These are phyloP conservation scores for Sus cebifrons DNA, from an alignment of 2,797 vertebrate species.

Conservation along the genomic window DNA sequence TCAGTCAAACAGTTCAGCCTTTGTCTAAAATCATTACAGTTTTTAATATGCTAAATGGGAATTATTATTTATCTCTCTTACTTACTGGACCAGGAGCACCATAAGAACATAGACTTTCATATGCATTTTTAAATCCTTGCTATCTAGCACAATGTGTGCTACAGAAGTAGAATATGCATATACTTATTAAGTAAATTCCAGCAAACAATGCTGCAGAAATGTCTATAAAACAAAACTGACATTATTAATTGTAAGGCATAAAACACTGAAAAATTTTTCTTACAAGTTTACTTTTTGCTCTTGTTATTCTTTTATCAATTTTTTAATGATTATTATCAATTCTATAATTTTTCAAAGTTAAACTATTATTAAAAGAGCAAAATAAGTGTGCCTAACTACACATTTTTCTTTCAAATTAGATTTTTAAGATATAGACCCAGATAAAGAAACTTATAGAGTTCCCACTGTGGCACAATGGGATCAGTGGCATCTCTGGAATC, in stretches of 20 bases:
- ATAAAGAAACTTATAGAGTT: neutral
- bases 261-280: neutral
- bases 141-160: neutral
- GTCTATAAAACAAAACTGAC: neutral
- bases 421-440: neutral
- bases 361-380: neutral
- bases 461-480: too few species aligned
- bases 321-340: neutral
- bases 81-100: neutral
- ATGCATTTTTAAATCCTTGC: neutral
- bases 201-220: neutral
- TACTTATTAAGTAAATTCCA: slow-evolving; percentile 1
- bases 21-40: neutral
- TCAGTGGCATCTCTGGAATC: too few species aligned
- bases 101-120: neutral
- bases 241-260: neutral
- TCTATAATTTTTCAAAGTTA: neutral
- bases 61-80: neutral
- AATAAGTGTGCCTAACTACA: neutral
- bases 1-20: neutral
- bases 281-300: neutral
- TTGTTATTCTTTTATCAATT: neutral
- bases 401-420: neutral
- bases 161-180: neutral
- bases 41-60: neutral